Base-by-base conservation (phyloP, 2,888 invertebrate genomes). In the Tipula helvola region DNA sequence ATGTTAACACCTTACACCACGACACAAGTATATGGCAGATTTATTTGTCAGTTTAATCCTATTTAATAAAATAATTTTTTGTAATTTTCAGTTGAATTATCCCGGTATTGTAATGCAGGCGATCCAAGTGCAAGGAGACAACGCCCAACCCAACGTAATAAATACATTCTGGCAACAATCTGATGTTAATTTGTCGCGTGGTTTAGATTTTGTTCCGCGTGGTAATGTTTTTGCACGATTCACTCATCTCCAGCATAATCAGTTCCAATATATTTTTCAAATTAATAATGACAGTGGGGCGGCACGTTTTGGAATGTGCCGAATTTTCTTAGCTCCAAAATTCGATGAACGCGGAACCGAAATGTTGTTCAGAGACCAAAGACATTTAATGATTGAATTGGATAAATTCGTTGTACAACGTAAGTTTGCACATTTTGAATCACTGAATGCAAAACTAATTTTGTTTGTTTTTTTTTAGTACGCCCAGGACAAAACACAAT, bases 101-200 rank as follows among this genome's bases (percentile, higher is more conserved):
- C 87, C 88, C 0, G 95, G 93, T 36, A 93, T 95, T 1, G 93
- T 93, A 12, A 93, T 96, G 5, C 91, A 93, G 0, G 93, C 93
- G 0, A 88, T 95, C 0, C 90, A 93, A 88, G 89, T 96, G 10
- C 90, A 92, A 83, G 91, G 93, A 0, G 89, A 91, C 13, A 93
- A 93, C 0, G 93, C 93, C 0, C 89, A 90, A 13, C 89, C 92
- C 0, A 95, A 96, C 91, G 90, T 91, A 0, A 88, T 97, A 57
- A 91, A 91, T 87, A 96, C 96, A 0, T 95, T 94, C 91, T 97
- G 97, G 97, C 95, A 95, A 92, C 94, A 95, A 91, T 95, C 95
- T 87, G 95, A 95, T 86, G 93, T 97, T 88, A 95, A 97, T 89
- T 90, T 97, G 52, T 94, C 95, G 0, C 93, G 96, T 0, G 97